phyloP scores from a whole-genome alignment of 2,113 vertebrate genomes.

The pig (Sus scrofa) region DNA sequence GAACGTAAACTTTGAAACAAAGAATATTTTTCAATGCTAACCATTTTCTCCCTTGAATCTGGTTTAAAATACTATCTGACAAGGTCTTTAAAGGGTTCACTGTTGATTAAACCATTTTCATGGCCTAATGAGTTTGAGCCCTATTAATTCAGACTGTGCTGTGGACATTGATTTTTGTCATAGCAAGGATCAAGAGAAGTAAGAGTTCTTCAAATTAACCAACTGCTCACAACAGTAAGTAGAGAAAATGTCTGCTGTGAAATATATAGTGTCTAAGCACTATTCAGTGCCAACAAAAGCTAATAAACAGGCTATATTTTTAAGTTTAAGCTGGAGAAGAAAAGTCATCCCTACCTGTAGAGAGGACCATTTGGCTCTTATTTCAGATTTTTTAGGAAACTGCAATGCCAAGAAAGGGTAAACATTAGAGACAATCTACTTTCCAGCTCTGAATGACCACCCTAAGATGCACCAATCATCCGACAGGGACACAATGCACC shows the following conservation, averaged over 20 bases:
- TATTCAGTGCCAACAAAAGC: conserved; percentile 44
- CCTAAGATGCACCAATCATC: conserved; percentile 73
- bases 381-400: conserved; percentile 61
- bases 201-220: conserved; percentile 85
- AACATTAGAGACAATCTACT: conserved; percentile 77
- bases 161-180: conserved; percentile 83
- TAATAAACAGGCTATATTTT: conserved; percentile 64
- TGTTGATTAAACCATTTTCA: conserved; percentile 85
- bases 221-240: conserved; percentile 79
- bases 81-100: conserved; percentile 78
- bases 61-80: conserved; percentile 51
- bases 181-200: conserved; percentile 77
- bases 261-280: conserved; percentile 63
- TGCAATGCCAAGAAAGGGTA: conserved; percentile 62
- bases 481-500: conserved; percentile 58
- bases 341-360: conserved; percentile 51
- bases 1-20: not conserved
- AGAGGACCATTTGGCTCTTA: conserved; percentile 58
- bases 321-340: conserved; percentile 53
- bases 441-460: conserved; percentile 73
- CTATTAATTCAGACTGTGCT: conserved; percentile 82
- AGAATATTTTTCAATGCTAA: not conserved
- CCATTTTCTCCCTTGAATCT: not conserved
- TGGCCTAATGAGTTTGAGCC: conserved; percentile 80
- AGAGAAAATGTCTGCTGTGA: conserved; percentile 76